phyloP scores from a whole-genome alignment of 2,113 vertebrate species.

The human (Homo sapiens) region GRCh38 chr1:36307001-36307500 shows the following conservation, averaged over 20 bases:
- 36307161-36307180: constrained; percentile 35
- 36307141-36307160: not conserved
- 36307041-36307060: constrained; percentile 54
- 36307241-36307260: constrained; percentile 88
- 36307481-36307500: constrained; percentile 49
- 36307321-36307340: too few relatives aligned
- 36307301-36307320: not conserved
- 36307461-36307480: not conserved
- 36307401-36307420: not conserved
- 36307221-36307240: constrained; percentile 83
- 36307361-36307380: not conserved
- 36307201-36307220: constrained; percentile 88
- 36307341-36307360: not conserved
- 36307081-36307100: fast-evolving
- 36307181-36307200: constrained; percentile 72
- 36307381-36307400: not conserved
- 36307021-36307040: constrained; percentile 51
- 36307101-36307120: not conserved
- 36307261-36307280: constrained; percentile 88
- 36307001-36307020: not conserved
- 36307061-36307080: not conserved
- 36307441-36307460: not conserved
- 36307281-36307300: constrained; percentile 83
- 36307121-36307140: not conserved
- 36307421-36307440: not conserved